phyloP scores from a whole-genome alignment of 1,140 invertebrate genomes.

The Rhynchophorus ferrugineus region DNA sequence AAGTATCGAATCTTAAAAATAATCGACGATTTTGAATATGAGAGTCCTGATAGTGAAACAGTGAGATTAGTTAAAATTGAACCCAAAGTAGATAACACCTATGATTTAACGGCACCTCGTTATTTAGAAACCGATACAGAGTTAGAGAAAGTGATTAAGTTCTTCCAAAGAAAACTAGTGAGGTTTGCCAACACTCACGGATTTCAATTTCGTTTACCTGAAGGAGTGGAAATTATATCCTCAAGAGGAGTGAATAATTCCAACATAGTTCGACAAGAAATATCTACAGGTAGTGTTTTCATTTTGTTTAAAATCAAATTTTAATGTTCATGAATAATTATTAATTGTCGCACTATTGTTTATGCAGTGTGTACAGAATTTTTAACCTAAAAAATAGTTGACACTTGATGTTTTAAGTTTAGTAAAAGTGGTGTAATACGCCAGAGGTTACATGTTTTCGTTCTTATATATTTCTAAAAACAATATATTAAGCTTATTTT shows the following conservation, averaged over 20 bases:
- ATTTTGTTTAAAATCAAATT: neutral
- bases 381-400: too few species aligned
- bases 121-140: constrained; percentile 19
- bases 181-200: constrained; percentile 28
- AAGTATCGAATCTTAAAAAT: constrained; percentile 28
- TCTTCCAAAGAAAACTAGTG: constrained; percentile 24
- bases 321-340: too few species aligned
- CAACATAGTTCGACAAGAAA: neutral
- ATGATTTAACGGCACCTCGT: constrained; percentile 10
- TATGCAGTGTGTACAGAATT: too few species aligned
- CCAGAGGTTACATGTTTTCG: too few species aligned
- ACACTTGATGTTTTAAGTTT: too few species aligned
- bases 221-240: constrained; percentile 20
- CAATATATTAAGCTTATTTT: too few species aligned
- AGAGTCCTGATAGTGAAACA: constrained; percentile 22
- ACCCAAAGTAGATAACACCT: constrained; percentile 8
- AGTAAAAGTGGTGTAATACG: too few species aligned
- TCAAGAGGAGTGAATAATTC: constrained; percentile 13
- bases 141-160: constrained; percentile 28
- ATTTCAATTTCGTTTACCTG: constrained; percentile 25
- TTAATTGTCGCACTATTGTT: too few species aligned
- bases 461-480: too few species aligned
- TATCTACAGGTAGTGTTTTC: neutral
- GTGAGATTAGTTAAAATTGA: constrained; percentile 28
- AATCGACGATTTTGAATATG: constrained; percentile 24